Evolutionary conservation across 2,797 vertebrate genomes (phyloP).

Genomic region (Enteromius fasciolatus): DNA sequence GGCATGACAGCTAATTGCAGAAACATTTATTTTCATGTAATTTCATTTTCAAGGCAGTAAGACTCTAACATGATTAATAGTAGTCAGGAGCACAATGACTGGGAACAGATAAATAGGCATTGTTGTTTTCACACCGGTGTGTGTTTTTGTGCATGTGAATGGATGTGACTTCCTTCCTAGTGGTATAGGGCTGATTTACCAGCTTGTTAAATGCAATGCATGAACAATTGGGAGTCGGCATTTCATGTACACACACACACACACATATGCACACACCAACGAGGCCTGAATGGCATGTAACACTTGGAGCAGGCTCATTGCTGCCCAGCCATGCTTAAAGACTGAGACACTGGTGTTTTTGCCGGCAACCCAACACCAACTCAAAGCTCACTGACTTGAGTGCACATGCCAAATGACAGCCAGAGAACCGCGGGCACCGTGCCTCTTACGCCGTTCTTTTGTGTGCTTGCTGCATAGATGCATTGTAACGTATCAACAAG

Average conservation of each 20-base stretch:
- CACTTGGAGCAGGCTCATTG: constrained; percentile 55
- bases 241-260: not conserved
- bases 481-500: not conserved
- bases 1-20: constrained; percentile 39
- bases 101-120: constrained; percentile 22
- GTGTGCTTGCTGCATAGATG: not conserved
- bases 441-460: constrained; percentile 3
- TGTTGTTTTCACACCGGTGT: not conserved
- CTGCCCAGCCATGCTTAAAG: constrained; percentile 56
- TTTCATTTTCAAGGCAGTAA: constrained; percentile 39
- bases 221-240: constrained; percentile 30
- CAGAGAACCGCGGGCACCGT: not conserved
- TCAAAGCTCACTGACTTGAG: constrained; percentile 53
- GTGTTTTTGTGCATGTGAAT: not conserved
- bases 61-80: constrained; percentile 29
- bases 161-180: constrained; percentile 6
- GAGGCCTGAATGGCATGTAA: constrained; percentile 45
- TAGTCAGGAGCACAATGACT: not conserved
- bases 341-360: constrained; percentile 22
- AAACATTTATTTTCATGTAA: constrained; percentile 38
- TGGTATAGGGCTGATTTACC: constrained; percentile 35
- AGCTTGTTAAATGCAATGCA: constrained; percentile 54
- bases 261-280: constrained; percentile 7
- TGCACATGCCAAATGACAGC: constrained; percentile 44
- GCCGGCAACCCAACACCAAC: constrained; percentile 39